Evolutionary conservation across 2,113 vertebrate genomes (phyloP).

Genomic region (Pica pica): DNA sequence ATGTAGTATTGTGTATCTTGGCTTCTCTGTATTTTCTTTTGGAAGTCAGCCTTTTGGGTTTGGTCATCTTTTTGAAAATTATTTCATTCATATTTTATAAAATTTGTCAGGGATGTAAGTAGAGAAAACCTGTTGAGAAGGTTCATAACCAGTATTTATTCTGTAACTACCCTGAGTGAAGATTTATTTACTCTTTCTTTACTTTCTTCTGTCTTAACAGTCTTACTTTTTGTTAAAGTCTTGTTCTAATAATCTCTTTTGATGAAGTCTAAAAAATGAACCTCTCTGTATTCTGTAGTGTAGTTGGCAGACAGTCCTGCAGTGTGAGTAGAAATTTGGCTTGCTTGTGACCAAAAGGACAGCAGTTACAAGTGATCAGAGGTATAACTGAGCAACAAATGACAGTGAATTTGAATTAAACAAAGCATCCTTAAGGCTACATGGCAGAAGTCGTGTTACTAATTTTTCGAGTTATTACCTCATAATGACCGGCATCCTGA

Average conservation of each 20-base stretch:
- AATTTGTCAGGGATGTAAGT: background rate
- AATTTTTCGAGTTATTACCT: constrained; percentile 24
- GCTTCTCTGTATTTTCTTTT: background rate
- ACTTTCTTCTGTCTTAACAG: background rate
- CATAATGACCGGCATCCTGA: constrained; percentile 8
- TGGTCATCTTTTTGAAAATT: background rate
- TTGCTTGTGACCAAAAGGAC: constrained; percentile 17
- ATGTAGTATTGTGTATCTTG: background rate
- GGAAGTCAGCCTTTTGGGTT: background rate
- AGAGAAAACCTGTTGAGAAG: background rate
- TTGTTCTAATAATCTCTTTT: background rate
- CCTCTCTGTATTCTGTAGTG: background rate
- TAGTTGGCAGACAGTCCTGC: background rate
- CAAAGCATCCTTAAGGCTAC: constrained; percentile 7
- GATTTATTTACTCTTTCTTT: background rate
- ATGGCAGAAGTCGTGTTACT: constrained; percentile 32
- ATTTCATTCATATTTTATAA: background rate
- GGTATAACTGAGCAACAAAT: constrained; percentile 37
- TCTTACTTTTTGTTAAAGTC: background rate
- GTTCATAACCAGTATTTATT: background rate
- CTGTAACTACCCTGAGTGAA: background rate
- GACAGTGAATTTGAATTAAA: constrained; percentile 22
- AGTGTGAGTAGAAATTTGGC: background rate
- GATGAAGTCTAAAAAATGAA: background rate
- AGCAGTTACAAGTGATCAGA: background rate